Base-by-base conservation (phyloP, 2,888 invertebrate species). In the Troides aeacus region DNA sequence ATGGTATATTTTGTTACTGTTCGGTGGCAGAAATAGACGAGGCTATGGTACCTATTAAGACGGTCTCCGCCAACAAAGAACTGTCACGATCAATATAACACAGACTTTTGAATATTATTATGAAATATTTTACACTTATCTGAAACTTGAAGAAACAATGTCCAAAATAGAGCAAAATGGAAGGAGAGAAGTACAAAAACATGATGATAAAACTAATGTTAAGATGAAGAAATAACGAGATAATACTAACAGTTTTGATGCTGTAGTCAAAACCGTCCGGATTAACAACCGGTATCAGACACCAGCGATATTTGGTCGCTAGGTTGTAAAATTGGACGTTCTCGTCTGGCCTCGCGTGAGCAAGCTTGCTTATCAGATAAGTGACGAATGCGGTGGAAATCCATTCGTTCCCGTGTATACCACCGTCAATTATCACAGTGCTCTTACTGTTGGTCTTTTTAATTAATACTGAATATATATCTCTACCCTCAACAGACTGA, bases 401-500 rank as follows among this genome's bases (percentile, higher is more conserved):
- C 95, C 95, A 97, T 85, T 97, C 97, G 62, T 96, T 93, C 0
- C 96, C 96, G 80, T 96, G 96, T 63, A 96, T 94, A 3, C 93
- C 93, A 50, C 87, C 93, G 80, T 95, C 95, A 5, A 95, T 79
- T 50, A 95, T 91, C 7, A 94, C 89, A 8, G 80, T 93, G 18
- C 81, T 86, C 73, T 85, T 93, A 1, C 74, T 66, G 2, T 72
- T 72, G 4, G 71, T 67, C 53, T 71, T 75, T 21, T 72, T 72
- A 10, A 90, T 72, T 21, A 75, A 73, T 2, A 89, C 18, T 8
- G 82, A 89, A 53, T 79, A 81, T 62, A 93, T 90, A 7, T 87
- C 82, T 72, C 89, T 79, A 0, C 88, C 90, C 81, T 94, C 92
- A 61, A 76, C 81, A 1, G 93, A 88, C 63, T 81, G 82, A 0